Evolutionary conservation across 2,797 vertebrate species (phyloP), one percentile per base, ranked within the genome.

Genomic region (Sebastes minor): DNA sequence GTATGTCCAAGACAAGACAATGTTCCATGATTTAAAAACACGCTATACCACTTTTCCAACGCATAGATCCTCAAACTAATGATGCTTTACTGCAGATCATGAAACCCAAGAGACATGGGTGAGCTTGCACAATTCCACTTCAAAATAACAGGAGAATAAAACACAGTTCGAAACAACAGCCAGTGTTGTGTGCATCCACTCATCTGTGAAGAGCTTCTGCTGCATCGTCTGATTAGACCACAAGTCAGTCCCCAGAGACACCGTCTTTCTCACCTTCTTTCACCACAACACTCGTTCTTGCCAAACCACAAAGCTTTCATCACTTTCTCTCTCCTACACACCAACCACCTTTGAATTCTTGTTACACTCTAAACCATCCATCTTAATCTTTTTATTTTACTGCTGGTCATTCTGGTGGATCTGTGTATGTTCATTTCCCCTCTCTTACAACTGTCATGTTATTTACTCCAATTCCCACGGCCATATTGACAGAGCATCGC

Each of bases 201-300:
- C 56, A 16, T 68, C 62, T 66, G 32, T 77, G 49, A 69, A 67
- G 65, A 71, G 46, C 66, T 49, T 77, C 68, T 65, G 60, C 55
- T 49, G 46, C 28, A 82, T 74, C 73, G 28, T 66, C 53, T 66
- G 80, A 76, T 84, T 60, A 76, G 35, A 71, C 23, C 35, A 23
- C 63, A 18, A 25, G 52, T 82, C 60, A 9, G 35, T 77, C 74
- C 42, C 16, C 12, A 28, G 38, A 38, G 64, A 55, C 42, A 2
- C 16, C 2, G 2, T 56, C 52, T 65, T 13, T 18, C 32, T 76
- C 49, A 6, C 65, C 53, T 14, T 46, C 56, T 69, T 16, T n/a
- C 61, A 25, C 42, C 75, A 22, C 53, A 32, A 18, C 28, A 49
- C 33, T 22, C 56, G 32, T 27, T 49, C 61, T 18, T 3, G 12